Conservation (phyloP, 2,113 vertebrate species). For the Microtus montanus region DNA sequence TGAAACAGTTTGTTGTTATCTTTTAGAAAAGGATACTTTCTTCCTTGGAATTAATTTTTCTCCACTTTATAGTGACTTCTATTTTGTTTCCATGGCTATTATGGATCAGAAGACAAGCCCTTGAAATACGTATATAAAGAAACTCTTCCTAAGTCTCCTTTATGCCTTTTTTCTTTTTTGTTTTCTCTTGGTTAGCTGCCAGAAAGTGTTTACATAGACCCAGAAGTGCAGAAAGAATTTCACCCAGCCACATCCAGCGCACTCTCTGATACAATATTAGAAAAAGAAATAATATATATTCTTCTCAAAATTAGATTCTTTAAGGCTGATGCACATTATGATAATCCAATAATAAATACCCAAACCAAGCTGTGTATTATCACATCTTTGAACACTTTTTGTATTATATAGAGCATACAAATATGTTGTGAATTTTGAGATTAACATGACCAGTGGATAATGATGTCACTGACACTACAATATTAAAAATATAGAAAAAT, state of each 20-base stretch:
- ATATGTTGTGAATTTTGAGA: constrained; percentile 45
- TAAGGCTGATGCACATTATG: constrained; percentile 57
- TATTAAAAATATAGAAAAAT: constrained; percentile 56
- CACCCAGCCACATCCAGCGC: not conserved
- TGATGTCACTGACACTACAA: not conserved
- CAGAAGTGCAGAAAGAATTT: not conserved
- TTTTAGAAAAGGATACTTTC: constrained; percentile 67
- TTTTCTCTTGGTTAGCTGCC: constrained; percentile 52
- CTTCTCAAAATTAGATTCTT: constrained; percentile 71
- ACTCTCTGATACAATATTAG: constrained; percentile 36
- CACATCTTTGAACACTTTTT: constrained; percentile 60
- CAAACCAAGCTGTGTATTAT: constrained; percentile 56
- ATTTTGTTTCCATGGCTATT: constrained; percentile 62
- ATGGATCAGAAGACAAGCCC: constrained; percentile 50
- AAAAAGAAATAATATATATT: constrained; percentile 53
- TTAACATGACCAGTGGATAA: constrained; percentile 62
- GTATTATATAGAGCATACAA: constrained; percentile 43
- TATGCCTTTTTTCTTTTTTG: not conserved
- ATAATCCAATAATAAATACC: constrained; percentile 65
- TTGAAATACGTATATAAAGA: constrained; percentile 59
- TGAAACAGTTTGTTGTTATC: constrained; percentile 35
- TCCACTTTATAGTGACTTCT: constrained; percentile 49
- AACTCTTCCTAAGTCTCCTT: constrained; percentile 48
- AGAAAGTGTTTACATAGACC: constrained; percentile 44
- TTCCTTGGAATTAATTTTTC: constrained; percentile 67